Evolutionary conservation across 2,888 invertebrate genomes (phyloP).

Genomic region (Lasioglossum marginatum): DNA sequence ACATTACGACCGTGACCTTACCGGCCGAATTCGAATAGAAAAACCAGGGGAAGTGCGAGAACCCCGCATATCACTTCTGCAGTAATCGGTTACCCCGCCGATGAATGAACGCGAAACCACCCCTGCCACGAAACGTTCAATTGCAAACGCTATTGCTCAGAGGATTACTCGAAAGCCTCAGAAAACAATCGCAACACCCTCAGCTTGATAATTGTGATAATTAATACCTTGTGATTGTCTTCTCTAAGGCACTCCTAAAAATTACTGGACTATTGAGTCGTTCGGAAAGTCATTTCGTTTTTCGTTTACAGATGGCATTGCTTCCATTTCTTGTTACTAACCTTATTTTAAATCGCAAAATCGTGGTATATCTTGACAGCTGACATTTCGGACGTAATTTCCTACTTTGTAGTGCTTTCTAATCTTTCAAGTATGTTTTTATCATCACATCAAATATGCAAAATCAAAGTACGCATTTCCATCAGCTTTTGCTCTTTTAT

Average conservation of each 20-base stretch:
- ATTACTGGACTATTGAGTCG: no score
- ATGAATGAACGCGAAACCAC: neutral
- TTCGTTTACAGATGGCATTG: no score
- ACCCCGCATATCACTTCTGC: neutral
- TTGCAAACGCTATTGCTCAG: neutral
- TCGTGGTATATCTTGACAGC: no score
- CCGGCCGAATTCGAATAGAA: slow-evolving; percentile 46
- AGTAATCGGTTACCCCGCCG: neutral
- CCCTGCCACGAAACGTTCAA: neutral
- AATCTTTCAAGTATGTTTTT: no score
- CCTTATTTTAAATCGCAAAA: no score
- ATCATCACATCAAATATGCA: no score
- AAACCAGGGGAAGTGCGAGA: slow-evolving; percentile 10
- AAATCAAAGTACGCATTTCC: no score
- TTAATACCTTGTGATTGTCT: neutral
- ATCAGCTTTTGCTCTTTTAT: no score
- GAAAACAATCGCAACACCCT: neutral
- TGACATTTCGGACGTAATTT: no score
- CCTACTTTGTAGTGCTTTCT: no score
- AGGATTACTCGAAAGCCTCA: neutral
- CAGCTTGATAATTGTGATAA: neutral
- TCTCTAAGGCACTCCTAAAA: neutral
- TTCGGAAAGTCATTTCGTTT: no score
- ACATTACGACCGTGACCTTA: slow-evolving; percentile 71
- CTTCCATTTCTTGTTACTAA: no score